These are phyloP conservation scores for Sarcophaga carnaria DNA, from an alignment of 2,888 invertebrate genomes.

Conservation along the genomic window DNA sequence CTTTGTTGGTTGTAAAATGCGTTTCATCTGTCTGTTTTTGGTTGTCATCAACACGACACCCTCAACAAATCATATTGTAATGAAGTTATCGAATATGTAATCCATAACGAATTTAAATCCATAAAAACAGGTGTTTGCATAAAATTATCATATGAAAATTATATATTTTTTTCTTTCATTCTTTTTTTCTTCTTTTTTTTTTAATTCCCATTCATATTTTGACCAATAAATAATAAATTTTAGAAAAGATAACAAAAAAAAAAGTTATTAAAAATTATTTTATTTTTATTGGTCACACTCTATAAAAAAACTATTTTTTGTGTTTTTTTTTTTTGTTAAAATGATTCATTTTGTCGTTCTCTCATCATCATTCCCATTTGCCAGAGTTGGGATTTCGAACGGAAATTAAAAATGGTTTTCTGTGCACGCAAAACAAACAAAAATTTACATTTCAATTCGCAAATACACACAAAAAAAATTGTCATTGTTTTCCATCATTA, in stretches of 20 bases:
- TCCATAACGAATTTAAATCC: constrained; percentile 5
- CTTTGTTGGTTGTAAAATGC: not conserved
- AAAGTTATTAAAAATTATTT: too few species aligned
- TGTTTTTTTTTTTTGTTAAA: not conserved
- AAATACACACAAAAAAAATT: not conserved
- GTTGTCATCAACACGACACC: not conserved
- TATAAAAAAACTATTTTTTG: not conserved
- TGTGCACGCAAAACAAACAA: not conserved
- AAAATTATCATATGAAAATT: constrained; percentile 27
- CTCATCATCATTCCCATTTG: not conserved
- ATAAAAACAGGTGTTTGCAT: constrained; percentile 51
- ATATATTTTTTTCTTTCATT: too few species aligned
- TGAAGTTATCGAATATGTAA: not conserved
- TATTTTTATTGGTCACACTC: not conserved
- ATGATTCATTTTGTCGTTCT: not conserved
- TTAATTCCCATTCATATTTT: too few species aligned
- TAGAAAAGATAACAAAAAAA: too few species aligned
- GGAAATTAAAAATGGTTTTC: constrained; percentile 66
- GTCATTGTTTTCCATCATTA: not conserved
- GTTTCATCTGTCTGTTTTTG: not conserved
- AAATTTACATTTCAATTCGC: constrained; percentile 31
- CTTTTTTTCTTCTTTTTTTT: too few species aligned
- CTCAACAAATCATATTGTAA: not conserved
- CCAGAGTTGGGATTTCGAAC: constrained; percentile 32
- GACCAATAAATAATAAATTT: too few species aligned